Evolutionary conservation across 2,113 vertebrate genomes (phyloP).

Genomic region (zebrafish (Danio rerio)): GRCz12tu NC_133180.1:36379501-36380000

Average conservation of each 20-base stretch:
- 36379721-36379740: background rate
- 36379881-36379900: background rate
- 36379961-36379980: background rate
- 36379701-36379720: constrained; percentile 2
- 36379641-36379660: background rate
- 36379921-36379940: background rate
- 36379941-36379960: constrained; percentile 4
- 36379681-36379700: constrained; percentile 6
- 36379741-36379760: background rate
- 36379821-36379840: constrained; percentile 6
- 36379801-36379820: constrained; percentile 32
- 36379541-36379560: constrained; percentile 95
- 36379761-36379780: background rate
- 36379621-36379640: constrained; percentile 6
- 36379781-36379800: background rate
- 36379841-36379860: background rate
- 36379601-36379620: background rate
- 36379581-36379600: background rate
- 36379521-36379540: constrained; percentile 98
- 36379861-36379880: background rate
- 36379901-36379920: background rate
- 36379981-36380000: background rate
- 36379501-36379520: constrained; percentile 95
- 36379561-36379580: constrained; percentile 60
- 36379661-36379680: background rate